These are phyloP conservation scores for Gnatocerus cornutus DNA, from an alignment of 2,888 invertebrate genomes.

Conservation along the genomic window DNA sequence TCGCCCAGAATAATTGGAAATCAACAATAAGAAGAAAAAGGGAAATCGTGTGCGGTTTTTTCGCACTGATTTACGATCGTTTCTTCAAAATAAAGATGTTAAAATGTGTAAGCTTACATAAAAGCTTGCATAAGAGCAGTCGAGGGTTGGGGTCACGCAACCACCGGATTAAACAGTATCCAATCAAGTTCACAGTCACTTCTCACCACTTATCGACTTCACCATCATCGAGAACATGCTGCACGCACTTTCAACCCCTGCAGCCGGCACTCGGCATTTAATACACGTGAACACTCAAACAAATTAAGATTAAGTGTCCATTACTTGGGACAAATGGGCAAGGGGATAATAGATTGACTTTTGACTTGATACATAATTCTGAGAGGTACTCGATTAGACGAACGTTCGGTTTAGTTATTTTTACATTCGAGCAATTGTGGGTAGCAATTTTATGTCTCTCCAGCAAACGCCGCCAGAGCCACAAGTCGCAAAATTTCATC, in stretches of 20 bases:
- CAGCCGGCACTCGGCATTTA: conserved; percentile 56
- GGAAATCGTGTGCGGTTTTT: too few species aligned
- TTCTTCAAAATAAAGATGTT: conserved; percentile 1
- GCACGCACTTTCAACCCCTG: conserved; percentile 50
- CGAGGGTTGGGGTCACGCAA: conserved; percentile 63
- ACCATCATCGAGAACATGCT: conserved; percentile 55
- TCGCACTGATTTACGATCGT: too few species aligned
- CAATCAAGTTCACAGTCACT: conserved; percentile 65
- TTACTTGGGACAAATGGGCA: conserved; percentile 33
- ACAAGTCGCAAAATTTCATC: too few species aligned
- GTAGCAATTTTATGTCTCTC: too few species aligned
- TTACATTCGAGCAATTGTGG: too few species aligned
- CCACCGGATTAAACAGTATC: conserved; percentile 65
- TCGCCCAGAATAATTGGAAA: too few species aligned
- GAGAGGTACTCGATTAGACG: conserved; percentile 3
- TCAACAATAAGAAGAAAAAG: too few species aligned
- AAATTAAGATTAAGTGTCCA: conserved; percentile 50
- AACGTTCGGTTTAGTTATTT: too few species aligned
- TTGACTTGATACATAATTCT: conserved; percentile 20
- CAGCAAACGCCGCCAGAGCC: too few species aligned
- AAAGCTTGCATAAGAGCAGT: conserved; percentile 55
- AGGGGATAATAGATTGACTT: conserved; percentile 31
- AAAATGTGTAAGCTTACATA: conserved; percentile 2
- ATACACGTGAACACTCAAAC: conserved; percentile 58
- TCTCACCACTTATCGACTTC: conserved; percentile 62